Evolutionary conservation across 2,888 invertebrate genomes (phyloP).

Genomic region (Xestia rhomboidea): DNA sequence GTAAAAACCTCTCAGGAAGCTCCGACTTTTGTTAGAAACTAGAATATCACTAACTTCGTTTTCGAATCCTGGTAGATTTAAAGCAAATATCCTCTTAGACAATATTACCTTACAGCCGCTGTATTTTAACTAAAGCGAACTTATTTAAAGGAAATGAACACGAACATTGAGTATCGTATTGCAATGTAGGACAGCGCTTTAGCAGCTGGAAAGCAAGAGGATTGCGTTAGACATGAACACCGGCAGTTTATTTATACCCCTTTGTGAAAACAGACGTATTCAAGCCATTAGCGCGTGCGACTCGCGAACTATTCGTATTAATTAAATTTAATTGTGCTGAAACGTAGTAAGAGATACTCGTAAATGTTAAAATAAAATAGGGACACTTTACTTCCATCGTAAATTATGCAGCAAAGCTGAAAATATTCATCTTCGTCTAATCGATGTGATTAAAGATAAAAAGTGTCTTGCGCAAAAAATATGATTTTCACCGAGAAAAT

Average conservation of each 20-base stretch:
- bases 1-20: background rate
- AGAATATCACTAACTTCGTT: conserved; percentile 19
- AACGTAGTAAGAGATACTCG: conserved; percentile 78
- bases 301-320: conserved; percentile 89
- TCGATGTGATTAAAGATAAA: conserved; percentile 56
- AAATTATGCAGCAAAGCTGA: conserved; percentile 54
- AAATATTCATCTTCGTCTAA: conserved; percentile 64
- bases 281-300: conserved; percentile 85
- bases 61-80: conserved; percentile 4
- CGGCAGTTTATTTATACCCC: conserved; percentile 79
- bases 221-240: conserved; percentile 66
- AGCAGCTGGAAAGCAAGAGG: conserved; percentile 55
- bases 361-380: conserved; percentile 66
- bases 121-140: conserved; percentile 42
- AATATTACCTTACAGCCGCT: conserved; percentile 39
- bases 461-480: conserved; percentile 20
- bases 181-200: conserved; percentile 58
- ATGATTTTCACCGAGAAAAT: conserved; percentile 50
- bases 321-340: conserved; percentile 90
- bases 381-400: conserved; percentile 67
- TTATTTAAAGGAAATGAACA: conserved; percentile 51
- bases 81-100: conserved; percentile 28
- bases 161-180: conserved; percentile 51
- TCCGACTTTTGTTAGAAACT: conserved; percentile 3
- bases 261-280: conserved; percentile 83